phyloP scores from a whole-genome alignment of 1,140 invertebrate genomes.

The Colletes latitarsis region DNA sequence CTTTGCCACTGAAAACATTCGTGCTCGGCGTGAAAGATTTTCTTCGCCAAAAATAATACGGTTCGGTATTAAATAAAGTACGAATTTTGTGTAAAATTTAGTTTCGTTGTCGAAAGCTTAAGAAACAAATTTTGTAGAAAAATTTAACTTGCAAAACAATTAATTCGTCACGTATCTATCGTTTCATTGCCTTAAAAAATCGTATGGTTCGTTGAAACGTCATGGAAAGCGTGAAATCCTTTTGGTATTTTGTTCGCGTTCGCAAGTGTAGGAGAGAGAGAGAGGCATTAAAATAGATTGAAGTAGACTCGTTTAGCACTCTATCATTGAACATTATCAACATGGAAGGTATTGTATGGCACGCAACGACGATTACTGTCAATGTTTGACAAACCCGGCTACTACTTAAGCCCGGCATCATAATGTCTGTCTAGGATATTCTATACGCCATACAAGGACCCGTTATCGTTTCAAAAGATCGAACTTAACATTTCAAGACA shows the following conservation, averaged over 20 bases:
- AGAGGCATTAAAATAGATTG: constrained; percentile 10
- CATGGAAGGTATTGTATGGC: constrained; percentile 25
- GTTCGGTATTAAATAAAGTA: too few relatives aligned
- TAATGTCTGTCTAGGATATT: background rate
- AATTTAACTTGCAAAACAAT: too few relatives aligned
- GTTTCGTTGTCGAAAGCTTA: too few relatives aligned
- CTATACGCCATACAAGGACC: background rate
- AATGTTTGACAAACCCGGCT: constrained; percentile 32
- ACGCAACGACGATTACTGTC: constrained; percentile 39
- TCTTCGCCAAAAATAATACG: too few relatives aligned
- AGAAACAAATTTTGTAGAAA: too few relatives aligned
- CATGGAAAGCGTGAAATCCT: background rate
- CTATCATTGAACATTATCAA: constrained; percentile 29
- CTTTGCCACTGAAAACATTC: background rate
- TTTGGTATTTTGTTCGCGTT: background rate
- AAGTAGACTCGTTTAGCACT: background rate
- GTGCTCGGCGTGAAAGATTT: too few relatives aligned
- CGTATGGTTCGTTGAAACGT: too few relatives aligned
- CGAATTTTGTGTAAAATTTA: too few relatives aligned
- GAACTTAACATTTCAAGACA: background rate
- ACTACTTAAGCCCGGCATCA: constrained; percentile 22
- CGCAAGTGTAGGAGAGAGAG: background rate
- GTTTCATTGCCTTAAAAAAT: too few relatives aligned
- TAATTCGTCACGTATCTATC: too few relatives aligned
- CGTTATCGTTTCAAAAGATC: constrained; percentile 5